Conservation (phyloP, 2,888 invertebrate species). For the Cerceris ruficornis region DNA sequence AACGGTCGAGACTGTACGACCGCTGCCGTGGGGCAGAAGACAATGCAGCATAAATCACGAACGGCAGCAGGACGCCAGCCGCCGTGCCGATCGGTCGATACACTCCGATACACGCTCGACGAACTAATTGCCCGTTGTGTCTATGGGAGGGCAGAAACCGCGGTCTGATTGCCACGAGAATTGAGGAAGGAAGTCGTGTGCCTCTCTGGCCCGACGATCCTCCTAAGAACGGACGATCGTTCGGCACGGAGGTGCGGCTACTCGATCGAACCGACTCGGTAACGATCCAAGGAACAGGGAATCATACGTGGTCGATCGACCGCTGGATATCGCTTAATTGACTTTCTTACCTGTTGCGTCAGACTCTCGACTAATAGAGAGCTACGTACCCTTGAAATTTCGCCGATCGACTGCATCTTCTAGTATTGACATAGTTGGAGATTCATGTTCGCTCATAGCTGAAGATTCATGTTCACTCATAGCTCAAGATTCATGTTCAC, state of each 20-base stretch:
- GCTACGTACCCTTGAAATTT: not conserved
- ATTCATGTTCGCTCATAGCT: too few relatives aligned
- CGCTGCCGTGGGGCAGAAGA: conserved; percentile 66
- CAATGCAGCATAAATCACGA: conserved; percentile 72
- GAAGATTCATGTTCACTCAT: too few relatives aligned
- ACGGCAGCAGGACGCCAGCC: conserved; percentile 67
- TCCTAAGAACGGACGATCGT: conserved; percentile 58
- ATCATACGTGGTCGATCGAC: conserved; percentile 53
- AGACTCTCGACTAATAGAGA: conserved; percentile 13
- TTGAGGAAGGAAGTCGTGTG: conserved; percentile 71
- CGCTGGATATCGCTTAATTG: conserved; percentile 50
- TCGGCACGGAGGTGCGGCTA: conserved; percentile 60
- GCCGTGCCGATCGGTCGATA: conserved; percentile 71
- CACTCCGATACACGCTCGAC: conserved; percentile 74
- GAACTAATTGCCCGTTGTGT: conserved; percentile 73
- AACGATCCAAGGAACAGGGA: conserved; percentile 40
- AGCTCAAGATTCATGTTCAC: too few relatives aligned
- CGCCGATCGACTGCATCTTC: not conserved
- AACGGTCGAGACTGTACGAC: conserved; percentile 60
- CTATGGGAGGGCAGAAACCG: conserved; percentile 67
- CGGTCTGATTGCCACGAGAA: conserved; percentile 68
- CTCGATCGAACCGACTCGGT: conserved; percentile 51
- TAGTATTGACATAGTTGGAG: too few relatives aligned
- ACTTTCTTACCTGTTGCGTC: conserved; percentile 38
- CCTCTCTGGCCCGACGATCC: conserved; percentile 49